Percentiles rank a stretch among this genome's conserved stretches.
These are phyloP conservation scores for Megaptera novaeangliae DNA, from an alignment of 2,113 vertebrate species.

Conservation along the genomic window DNA sequence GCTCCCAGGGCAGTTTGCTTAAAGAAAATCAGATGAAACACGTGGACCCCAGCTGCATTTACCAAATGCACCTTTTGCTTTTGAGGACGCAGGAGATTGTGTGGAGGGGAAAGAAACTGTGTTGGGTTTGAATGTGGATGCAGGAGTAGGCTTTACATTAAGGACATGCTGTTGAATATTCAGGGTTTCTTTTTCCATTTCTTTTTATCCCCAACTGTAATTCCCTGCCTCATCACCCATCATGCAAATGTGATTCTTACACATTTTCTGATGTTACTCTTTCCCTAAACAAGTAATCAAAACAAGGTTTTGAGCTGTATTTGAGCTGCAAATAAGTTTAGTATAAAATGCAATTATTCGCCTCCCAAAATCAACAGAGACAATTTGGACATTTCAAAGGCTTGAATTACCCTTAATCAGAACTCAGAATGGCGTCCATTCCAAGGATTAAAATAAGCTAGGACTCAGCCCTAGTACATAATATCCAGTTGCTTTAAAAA, in stretches of 20 bases:
- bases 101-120: neutral
- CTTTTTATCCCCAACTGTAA: neutral
- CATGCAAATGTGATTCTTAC: conserved; percentile 58
- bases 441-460: conserved; percentile 32
- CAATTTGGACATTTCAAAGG: conserved; percentile 57
- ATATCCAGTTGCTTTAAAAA: conserved; percentile 14
- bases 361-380: conserved; percentile 52
- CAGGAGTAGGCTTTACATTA: neutral
- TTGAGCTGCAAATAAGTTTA: conserved; percentile 65
- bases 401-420: conserved; percentile 64
- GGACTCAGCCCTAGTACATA: neutral
- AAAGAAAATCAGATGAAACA: neutral
- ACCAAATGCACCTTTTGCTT: neutral
- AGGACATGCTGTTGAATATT: neutral
- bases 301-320: conserved; percentile 55
- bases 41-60: neutral
- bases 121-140: neutral
- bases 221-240: conserved; percentile 48
- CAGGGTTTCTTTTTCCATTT: neutral
- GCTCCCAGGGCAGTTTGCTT: neutral
- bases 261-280: conserved; percentile 40
- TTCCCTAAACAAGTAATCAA: conserved; percentile 65
- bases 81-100: neutral
- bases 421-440: conserved; percentile 20
- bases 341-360: conserved; percentile 65